Evolutionary conservation across 2,113 vertebrate genomes (phyloP), one percentile per base, ranked within the genome.

Genomic region (Paraplagusia blochii): DNA sequence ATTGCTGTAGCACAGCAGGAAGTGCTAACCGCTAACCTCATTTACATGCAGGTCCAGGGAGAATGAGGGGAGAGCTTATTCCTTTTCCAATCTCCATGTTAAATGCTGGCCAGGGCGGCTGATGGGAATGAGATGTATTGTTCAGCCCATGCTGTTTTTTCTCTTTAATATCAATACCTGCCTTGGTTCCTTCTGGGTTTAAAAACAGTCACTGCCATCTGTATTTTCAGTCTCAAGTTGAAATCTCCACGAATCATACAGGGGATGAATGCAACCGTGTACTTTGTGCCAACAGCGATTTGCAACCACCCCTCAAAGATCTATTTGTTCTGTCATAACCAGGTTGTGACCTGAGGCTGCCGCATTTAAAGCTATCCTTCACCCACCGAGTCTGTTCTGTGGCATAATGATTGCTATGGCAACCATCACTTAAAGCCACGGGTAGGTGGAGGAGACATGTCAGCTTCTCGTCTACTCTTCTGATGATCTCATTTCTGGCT

Each of bases 351-450:
- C 86, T 4, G 72, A 82, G 80, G 78, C 82, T 82, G 82, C 80
- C 65, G 80, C 76, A 88, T 88, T 87, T 85, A 84, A 85, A 82
- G 77, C 80, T 74, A 85, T 86, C 85, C 79, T 80, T 87, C 87
- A 82, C 80, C 81, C 75, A 77, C 84, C 45, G 82, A 87, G 87
- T 81, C 78, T 79, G 82, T 80, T 82, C 75, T 73, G 73, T 79
- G 82, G 85, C 85, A 79, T 86, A 86, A 88, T 86, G 83, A 90
- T 91, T 84, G 87, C 90, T 90, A 90, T 91, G 89, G 90, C 89
- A 91, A 91, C 89, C 87, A 84, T 84, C 87, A 88, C 85, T 90
- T 87, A 86, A 85, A 88, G 81, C 85, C 81, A 84, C 68, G 83
- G 84, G 83, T 87, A 86, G 85, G 88, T 87, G 81, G 85, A 85